A percentile compares a stretch with the other conserved stretches of the same genome.
These are phyloP conservation scores for Trachelipus rathkii DNA, from an alignment of 1,140 invertebrate species.

Conservation along the genomic window DNA sequence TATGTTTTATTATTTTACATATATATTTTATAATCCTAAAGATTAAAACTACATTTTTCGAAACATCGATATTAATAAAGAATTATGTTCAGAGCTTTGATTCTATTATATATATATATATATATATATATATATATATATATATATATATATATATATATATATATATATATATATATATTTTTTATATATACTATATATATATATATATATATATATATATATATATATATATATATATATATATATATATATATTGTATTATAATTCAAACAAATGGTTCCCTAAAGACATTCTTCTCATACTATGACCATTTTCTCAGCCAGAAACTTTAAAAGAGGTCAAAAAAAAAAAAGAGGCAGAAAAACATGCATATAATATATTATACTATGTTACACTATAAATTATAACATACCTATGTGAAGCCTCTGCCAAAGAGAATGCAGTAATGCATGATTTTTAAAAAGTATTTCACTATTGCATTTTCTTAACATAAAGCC, in stretches of 20 bases:
- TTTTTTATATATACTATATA: too few species aligned
- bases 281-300: too few species aligned
- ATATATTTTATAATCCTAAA: too few species aligned
- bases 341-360: not conserved
- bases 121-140: conserved; percentile 19
- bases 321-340: not conserved
- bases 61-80: too few species aligned
- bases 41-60: too few species aligned
- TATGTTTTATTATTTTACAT: too few species aligned
- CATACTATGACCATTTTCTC: too few species aligned
- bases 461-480: not conserved
- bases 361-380: not conserved
- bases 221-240: conserved; percentile 17
- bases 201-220: conserved; percentile 5
- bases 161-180: too few species aligned
- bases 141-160: not conserved
- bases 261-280: too few species aligned
- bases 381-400: not conserved
- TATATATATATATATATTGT: not conserved
- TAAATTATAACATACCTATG: not conserved
- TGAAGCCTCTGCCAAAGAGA: not conserved
- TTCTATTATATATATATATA: conserved; percentile 20
- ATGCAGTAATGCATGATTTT: not conserved
- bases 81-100: too few species aligned
- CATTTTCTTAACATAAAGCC: not conserved